Evolutionary conservation across 2,797 vertebrate species (phyloP).

Genomic region (Cyclura pinguis): DNA sequence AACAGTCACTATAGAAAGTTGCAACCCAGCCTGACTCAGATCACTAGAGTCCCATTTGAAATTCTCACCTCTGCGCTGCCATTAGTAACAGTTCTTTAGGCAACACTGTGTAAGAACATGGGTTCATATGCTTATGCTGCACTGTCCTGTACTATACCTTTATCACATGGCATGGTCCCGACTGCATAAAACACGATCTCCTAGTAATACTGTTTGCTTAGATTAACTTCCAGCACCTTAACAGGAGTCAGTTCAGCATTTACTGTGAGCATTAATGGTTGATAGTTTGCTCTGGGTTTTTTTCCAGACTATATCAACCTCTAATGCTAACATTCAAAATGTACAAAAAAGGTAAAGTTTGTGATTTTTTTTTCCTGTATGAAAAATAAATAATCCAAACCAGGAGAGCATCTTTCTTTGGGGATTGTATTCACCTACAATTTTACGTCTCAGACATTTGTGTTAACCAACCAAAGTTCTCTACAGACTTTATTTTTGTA

Average conservation of each 20-base stretch:
- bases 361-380: conserved; percentile 71
- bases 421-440: conserved; percentile 83
- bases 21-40: background rate
- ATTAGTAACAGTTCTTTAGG: background rate
- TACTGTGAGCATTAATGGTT: background rate
- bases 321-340: conserved; percentile 53
- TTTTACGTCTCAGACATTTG: conserved; percentile 89
- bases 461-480: conserved; percentile 99
- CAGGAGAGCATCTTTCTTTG: conserved; percentile 81
- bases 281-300: conserved; percentile 44
- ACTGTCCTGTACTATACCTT: background rate
- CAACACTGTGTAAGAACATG: background rate
- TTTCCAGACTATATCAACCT: conserved; percentile 36
- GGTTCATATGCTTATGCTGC: background rate
- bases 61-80: background rate
- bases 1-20: background rate
- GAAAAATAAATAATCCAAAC: conserved; percentile 32
- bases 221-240: fast-evolving
- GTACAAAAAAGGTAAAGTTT: conserved; percentile 82
- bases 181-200: background rate
- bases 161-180: background rate
- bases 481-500: conserved; percentile 99
- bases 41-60: background rate
- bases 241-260: background rate
- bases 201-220: background rate